Evolutionary conservation across 2,113 vertebrate genomes (phyloP).

Genomic region (Brachyhypopomus occidentalis): DNA sequence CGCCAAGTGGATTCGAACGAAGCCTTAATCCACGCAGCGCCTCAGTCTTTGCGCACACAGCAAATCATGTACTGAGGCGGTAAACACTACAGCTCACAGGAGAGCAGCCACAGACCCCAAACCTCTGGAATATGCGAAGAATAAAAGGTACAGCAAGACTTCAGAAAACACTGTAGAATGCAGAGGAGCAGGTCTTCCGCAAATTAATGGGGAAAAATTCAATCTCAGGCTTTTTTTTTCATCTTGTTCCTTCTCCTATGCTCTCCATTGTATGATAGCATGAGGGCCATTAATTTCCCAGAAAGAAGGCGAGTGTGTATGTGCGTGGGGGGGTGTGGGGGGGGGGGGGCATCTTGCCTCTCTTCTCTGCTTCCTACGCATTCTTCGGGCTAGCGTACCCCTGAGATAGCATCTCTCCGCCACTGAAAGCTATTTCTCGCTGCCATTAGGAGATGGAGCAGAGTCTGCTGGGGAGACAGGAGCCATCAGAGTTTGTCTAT

Average conservation of each 20-base stretch:
- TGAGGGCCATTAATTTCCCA: slow-evolving; percentile 68
- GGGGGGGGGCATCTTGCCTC: slow-evolving; percentile 54
- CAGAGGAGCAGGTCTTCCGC: slow-evolving; percentile 25
- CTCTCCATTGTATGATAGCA: slow-evolving; percentile 56
- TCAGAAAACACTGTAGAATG: slow-evolving; percentile 13
- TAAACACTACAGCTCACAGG: not conserved
- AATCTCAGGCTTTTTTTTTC: slow-evolving; percentile 44
- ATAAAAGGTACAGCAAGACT: slow-evolving; percentile 15
- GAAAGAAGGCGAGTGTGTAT: slow-evolving; percentile 59
- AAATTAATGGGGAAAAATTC: slow-evolving; percentile 46
- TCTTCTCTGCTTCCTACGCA: slow-evolving; percentile 42
- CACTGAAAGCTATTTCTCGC: slow-evolving; percentile 69
- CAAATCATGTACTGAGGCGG: not conserved
- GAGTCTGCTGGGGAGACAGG: slow-evolving; percentile 50
- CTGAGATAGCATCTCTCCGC: slow-evolving; percentile 63
- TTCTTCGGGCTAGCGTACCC: slow-evolving; percentile 46
- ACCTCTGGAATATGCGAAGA: not conserved
- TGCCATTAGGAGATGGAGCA: slow-evolving; percentile 66
- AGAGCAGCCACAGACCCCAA: not conserved
- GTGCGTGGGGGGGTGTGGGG: slow-evolving; percentile 56
- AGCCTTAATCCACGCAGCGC: not conserved
- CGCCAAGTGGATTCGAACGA: not conserved
- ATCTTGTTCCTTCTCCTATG: slow-evolving; percentile 33
- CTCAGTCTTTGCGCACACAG: not conserved
- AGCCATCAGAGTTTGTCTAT: slow-evolving; percentile 56